Percentiles rank a stretch among this genome's conserved stretches.
These are phyloP conservation scores for Nymphalis polychloros DNA, from an alignment of 2,888 invertebrate species.

Conservation along the genomic window DNA sequence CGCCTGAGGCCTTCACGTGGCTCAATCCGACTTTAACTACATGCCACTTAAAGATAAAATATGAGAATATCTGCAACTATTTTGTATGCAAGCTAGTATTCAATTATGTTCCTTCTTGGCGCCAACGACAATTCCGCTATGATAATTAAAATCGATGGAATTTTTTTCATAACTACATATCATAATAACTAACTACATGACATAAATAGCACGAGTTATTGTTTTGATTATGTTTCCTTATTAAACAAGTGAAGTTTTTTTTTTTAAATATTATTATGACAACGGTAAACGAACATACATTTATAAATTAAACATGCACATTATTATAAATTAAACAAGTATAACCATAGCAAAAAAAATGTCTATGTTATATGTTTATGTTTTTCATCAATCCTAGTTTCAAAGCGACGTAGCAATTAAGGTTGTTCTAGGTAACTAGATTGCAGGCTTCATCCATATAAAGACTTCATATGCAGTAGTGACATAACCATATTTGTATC, in stretches of 20 bases:
- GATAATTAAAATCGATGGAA: constrained; percentile 24
- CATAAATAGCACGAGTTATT: neutral
- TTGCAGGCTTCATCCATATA: constrained; percentile 29
- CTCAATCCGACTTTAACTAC: no score
- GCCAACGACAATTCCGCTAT: constrained; percentile 24
- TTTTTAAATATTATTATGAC: neutral
- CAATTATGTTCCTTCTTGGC: constrained; percentile 21
- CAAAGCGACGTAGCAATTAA: constrained; percentile 26
- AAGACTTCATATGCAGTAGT: constrained; percentile 19
- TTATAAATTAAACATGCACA: neutral
- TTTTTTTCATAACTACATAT: constrained; percentile 18
- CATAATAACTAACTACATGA: no score
- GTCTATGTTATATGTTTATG: neutral
- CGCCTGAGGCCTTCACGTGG: no score
- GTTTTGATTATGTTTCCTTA: constrained; percentile 3
- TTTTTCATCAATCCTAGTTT: neutral
- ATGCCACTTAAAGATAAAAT: neutral
- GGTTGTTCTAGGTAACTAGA: constrained; percentile 27
- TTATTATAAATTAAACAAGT: no score
- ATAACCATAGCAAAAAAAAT: neutral
- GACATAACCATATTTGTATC: constrained; percentile 3
- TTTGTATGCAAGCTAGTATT: constrained; percentile 12
- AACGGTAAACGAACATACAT: neutral
- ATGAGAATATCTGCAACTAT: constrained; percentile 2
- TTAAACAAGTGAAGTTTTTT: neutral